These are phyloP conservation scores for Petroica traversi DNA, from an alignment of 2,113 vertebrate species.

Conservation along the genomic window DNA sequence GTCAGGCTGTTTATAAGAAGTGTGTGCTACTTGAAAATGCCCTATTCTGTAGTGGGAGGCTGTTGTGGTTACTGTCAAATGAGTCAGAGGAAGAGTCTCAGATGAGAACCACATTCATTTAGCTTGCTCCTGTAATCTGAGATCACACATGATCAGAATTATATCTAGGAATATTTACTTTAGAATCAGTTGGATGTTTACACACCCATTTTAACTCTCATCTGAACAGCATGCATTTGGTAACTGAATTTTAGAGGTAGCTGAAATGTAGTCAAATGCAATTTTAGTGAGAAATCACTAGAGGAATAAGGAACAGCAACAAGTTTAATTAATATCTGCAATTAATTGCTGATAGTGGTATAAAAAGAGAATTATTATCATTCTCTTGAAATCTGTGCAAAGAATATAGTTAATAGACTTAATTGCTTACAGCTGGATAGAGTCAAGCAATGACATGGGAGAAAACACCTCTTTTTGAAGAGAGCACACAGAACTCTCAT, in stretches of 20 bases:
- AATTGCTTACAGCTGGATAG: not conserved
- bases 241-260: too few species aligned
- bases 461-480: not conserved
- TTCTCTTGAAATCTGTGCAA: not conserved
- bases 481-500: not conserved
- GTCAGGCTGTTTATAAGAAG: not conserved
- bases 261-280: not conserved
- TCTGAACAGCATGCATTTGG: not conserved
- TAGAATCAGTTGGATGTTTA: not conserved
- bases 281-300: not conserved
- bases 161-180: not conserved
- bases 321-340: not conserved
- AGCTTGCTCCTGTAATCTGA: not conserved
- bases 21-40: constrained; percentile 30
- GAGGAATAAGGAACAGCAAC: not conserved
- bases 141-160: not conserved
- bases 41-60: not conserved
- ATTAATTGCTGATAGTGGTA: not conserved
- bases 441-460: not conserved
- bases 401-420: not conserved
- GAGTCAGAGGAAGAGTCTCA: not conserved
- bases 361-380: not conserved
- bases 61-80: constrained; percentile 1
- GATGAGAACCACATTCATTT: not conserved
- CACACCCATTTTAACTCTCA: not conserved